A percentile compares a stretch with the other conserved stretches of the same genome.
These are phyloP conservation scores for Stenodera caucasica DNA, from an alignment of 2,888 invertebrate species.

Conservation along the genomic window DNA sequence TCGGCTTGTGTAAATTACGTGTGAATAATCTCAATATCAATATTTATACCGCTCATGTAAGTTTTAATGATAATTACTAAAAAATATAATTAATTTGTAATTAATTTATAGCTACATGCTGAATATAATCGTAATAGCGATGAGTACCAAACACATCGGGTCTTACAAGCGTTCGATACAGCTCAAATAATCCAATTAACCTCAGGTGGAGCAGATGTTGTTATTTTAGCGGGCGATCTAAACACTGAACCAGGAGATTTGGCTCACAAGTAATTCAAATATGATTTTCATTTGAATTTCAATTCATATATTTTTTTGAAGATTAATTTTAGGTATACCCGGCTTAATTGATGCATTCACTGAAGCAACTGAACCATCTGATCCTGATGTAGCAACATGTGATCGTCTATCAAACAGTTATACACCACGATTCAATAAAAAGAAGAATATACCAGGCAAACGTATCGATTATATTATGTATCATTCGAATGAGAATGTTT, in stretches of 20 bases:
- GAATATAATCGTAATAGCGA: conserved; percentile 85
- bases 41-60: conserved; percentile 92
- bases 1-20: conserved; percentile 78
- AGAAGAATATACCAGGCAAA: conserved; percentile 70
- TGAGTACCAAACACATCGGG: conserved; percentile 89
- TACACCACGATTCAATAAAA: conserved; percentile 60
- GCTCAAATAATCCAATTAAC: conserved; percentile 92
- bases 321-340: conserved; percentile 62
- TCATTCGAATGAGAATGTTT: conserved; percentile 51
- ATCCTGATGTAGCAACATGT: conserved; percentile 67
- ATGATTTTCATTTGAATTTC: background rate
- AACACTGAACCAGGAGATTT: conserved; percentile 89
- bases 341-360: conserved; percentile 60
- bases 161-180: conserved; percentile 91
- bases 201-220: conserved; percentile 73
- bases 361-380: conserved; percentile 40
- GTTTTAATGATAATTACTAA: conserved; percentile 45
- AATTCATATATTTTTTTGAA: background rate
- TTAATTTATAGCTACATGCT: conserved; percentile 78
- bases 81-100: conserved; percentile 2
- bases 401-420: conserved; percentile 84
- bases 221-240: conserved; percentile 91
- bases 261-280: conserved; percentile 63
- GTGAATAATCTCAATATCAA: conserved; percentile 72
- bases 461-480: conserved; percentile 93